Evolutionary conservation across 1,140 invertebrate genomes (phyloP).

Genomic region (Scaptomyza montana): DNA sequence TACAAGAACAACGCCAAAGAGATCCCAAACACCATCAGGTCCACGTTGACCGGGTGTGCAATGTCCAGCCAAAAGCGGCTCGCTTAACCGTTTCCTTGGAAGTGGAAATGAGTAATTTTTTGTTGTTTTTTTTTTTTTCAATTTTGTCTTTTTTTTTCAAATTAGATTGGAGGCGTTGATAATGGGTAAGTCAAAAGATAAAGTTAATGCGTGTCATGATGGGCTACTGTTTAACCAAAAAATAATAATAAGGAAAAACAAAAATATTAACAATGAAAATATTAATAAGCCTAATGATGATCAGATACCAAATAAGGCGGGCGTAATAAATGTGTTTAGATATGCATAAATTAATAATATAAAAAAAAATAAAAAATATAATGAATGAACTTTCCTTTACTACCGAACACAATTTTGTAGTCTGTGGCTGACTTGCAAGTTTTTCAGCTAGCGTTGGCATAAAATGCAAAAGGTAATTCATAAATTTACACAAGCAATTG

Average conservation of each 20-base stretch:
- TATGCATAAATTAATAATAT: conserved; percentile 19
- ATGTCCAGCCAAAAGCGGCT: conserved; percentile 47
- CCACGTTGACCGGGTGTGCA: conserved; percentile 38
- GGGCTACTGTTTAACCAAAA: conserved; percentile 40
- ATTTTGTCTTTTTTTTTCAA: conserved; percentile 49
- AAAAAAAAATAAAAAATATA: neutral
- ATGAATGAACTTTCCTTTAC: conserved; percentile 40
- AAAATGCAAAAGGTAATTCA: conserved; percentile 16
- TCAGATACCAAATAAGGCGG: conserved; percentile 14
- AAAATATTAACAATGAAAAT: conserved; percentile 34
- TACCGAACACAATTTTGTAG: neutral
- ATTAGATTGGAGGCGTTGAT: conserved; percentile 76
- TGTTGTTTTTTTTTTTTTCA: conserved; percentile 47
- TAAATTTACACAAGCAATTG: neutral
- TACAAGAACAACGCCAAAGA: conserved; percentile 23
- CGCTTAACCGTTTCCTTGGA: conserved; percentile 74
- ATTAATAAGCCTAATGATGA: conserved; percentile 50
- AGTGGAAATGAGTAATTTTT: conserved; percentile 81
- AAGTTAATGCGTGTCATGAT: conserved; percentile 42
- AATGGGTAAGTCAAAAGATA: conserved; percentile 47
- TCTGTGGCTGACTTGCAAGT: neutral
- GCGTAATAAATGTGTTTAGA: conserved; percentile 7
- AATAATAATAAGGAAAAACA: too few relatives aligned
- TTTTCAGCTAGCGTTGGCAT: neutral
- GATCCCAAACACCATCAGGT: conserved; percentile 11